phyloP scores from a whole-genome alignment of 2,113 vertebrate genomes.

The Oreochromis tanganicae region DNA sequence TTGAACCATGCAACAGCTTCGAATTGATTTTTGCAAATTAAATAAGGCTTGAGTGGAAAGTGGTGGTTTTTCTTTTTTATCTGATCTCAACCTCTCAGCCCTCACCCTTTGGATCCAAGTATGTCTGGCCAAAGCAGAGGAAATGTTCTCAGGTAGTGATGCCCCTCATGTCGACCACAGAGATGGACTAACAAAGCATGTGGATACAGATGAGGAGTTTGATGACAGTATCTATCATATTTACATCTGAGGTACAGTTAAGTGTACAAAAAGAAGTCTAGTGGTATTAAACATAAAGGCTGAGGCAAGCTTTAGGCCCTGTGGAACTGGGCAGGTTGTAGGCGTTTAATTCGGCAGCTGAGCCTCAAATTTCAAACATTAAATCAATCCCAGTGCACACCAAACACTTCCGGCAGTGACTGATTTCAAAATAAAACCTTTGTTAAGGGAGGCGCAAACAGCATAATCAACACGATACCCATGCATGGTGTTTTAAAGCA shows the following conservation, averaged over 20 bases:
- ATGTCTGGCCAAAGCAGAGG: neutral
- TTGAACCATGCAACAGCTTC: neutral
- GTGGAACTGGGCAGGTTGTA: neutral
- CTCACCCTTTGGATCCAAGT: neutral
- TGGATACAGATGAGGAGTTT: neutral
- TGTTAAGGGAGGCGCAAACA: neutral
- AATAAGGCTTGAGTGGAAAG: constrained; percentile 39
- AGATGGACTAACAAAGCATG: neutral
- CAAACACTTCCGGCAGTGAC: neutral
- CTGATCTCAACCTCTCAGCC: neutral
- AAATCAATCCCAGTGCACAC: neutral
- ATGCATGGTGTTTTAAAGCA: neutral
- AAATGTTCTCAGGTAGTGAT: neutral
- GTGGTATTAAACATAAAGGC: neutral
- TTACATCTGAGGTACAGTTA: neutral
- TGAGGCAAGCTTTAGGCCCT: neutral
- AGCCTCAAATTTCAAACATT: neutral
- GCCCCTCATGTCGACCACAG: neutral
- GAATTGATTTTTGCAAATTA: constrained; percentile 54
- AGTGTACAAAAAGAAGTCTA: neutral
- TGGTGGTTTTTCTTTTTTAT: neutral
- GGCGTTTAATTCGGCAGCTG: constrained; percentile 32
- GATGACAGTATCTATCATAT: neutral
- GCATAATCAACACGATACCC: neutral
- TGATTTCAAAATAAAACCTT: constrained; percentile 7